Evolutionary conservation across 2,113 vertebrate genomes (phyloP).

Genomic region (Sinocyclocheilus maitianheensis): DNA sequence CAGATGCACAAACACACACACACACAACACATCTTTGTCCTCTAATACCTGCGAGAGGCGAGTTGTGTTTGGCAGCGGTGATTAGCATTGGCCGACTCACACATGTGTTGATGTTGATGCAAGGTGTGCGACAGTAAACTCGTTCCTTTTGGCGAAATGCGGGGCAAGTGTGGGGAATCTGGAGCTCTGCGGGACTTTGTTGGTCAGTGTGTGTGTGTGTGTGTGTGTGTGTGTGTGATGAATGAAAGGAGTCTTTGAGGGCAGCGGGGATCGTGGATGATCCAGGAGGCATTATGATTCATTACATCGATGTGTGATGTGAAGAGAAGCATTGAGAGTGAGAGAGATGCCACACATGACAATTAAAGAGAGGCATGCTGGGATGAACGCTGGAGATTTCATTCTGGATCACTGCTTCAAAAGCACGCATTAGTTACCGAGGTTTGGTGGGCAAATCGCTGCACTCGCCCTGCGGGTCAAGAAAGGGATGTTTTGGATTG

Average conservation of each 20-base stretch:
- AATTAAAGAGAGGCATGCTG: constrained; percentile 68
- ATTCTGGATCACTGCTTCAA: constrained; percentile 67
- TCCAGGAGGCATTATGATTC: constrained; percentile 57
- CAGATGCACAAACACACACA: neutral
- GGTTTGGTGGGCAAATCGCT: constrained; percentile 63
- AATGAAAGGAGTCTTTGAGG: constrained; percentile 53
- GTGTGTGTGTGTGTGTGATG: constrained; percentile 24
- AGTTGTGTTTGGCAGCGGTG: constrained; percentile 48
- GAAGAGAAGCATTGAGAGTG: constrained; percentile 33
- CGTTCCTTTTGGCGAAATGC: constrained; percentile 22
- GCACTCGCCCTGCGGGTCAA: constrained; percentile 50
- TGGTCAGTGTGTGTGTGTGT: constrained; percentile 19
- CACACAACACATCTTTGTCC: constrained; percentile 11
- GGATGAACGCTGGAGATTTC: constrained; percentile 66
- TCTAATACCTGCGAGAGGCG: constrained; percentile 33
- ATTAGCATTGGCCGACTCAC: constrained; percentile 51
- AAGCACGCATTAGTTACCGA: constrained; percentile 66
- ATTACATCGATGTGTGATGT: constrained; percentile 32
- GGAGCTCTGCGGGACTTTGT: neutral
- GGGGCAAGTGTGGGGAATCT: constrained; percentile 32
- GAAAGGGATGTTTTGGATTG: constrained; percentile 23
- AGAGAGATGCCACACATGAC: constrained; percentile 64
- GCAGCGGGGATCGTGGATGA: constrained; percentile 48
- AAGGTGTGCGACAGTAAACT: constrained; percentile 54
- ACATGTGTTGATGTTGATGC: constrained; percentile 8